These are phyloP conservation scores for Corvus hawaiiensis DNA, from an alignment of 2,113 vertebrate species.

Conservation along the genomic window DNA sequence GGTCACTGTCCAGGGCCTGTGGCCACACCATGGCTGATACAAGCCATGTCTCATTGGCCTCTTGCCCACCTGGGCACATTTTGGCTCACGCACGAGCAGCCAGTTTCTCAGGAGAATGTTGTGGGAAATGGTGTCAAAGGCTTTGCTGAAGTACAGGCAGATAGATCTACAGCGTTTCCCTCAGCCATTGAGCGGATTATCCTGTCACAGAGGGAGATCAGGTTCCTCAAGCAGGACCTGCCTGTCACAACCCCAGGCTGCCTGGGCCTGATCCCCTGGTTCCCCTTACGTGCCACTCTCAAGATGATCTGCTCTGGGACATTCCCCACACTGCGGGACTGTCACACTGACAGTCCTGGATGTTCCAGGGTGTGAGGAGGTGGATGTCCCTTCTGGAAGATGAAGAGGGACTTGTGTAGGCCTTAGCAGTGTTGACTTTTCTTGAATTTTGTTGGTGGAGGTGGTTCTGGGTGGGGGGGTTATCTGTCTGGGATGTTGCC, in stretches of 20 bases:
- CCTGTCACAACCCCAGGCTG: neutral
- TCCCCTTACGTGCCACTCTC: rapidly evolving
- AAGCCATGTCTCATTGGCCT: neutral
- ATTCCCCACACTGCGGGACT: neutral
- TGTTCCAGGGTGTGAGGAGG: neutral
- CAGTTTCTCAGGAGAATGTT: neutral
- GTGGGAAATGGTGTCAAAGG: neutral
- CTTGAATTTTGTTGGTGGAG: neutral
- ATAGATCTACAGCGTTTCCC: neutral
- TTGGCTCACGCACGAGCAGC: neutral
- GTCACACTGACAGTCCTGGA: neutral
- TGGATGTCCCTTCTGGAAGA: neutral
- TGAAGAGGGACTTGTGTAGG: rapidly evolving
- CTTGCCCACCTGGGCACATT: neutral
- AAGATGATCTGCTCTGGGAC: neutral
- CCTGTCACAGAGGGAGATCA: neutral
- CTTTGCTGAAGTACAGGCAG: neutral
- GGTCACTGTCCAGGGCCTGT: neutral
- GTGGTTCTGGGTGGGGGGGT: neutral
- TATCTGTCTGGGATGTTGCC: neutral
- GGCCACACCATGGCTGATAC: neutral
- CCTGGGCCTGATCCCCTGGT: too few species aligned
- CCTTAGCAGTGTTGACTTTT: neutral
- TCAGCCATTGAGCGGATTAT: neutral
- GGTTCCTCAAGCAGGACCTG: neutral